Base-by-base conservation (phyloP, 2,797 vertebrate species). In the Iguana delicatissima region DNA sequence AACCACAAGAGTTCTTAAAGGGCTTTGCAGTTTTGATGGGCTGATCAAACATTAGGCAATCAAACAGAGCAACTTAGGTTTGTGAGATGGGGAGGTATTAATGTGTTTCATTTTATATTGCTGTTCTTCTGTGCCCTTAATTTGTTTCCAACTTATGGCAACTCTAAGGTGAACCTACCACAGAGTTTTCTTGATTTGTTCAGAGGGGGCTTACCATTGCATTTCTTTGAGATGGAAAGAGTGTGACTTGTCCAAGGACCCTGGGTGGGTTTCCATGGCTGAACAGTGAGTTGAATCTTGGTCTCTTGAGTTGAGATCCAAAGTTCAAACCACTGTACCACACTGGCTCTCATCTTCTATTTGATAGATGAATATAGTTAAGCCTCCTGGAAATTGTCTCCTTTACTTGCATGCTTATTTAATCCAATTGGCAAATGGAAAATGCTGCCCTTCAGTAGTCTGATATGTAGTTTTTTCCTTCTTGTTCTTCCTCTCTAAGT, bases 71-170 rank as follows among this genome's bases (percentile, higher is more conserved):
- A 77, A 81, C 67, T 86, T 72, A 92, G n/a, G 77, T 83, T 77
- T 89, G 42, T 94, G 42, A 76, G 42, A 91, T 73, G 86, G 7
- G 13, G 35, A 88, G 88, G 2, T 35, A n/a, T 86, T 86, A 85
- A 18, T 80, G 57, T 4, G n/a, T 92, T 32, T 62, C 57, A 2
- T 22, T 79, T 32, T 69, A 69, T 69, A 29, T 69, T 69, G 67
- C 67, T 69, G 29, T 13, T 69, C 10, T 69, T 69, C 29, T 69
- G 2, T 69, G 67, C 29, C 67, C 32, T 29, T 9, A 69, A 69
- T 10, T 69, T 29, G 32, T 69, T 69, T 69, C 32, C 29, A 32
- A 32, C 67, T 69, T 69, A 69, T 69, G 29, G 67, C 12, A 4
- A 69, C 67, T 10, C 67, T 69, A 69, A 32, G 9, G 26, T 69